phyloP scores from a whole-genome alignment of 92 coral and sea anemone genomes.

The Palythoa grandis region DNA sequence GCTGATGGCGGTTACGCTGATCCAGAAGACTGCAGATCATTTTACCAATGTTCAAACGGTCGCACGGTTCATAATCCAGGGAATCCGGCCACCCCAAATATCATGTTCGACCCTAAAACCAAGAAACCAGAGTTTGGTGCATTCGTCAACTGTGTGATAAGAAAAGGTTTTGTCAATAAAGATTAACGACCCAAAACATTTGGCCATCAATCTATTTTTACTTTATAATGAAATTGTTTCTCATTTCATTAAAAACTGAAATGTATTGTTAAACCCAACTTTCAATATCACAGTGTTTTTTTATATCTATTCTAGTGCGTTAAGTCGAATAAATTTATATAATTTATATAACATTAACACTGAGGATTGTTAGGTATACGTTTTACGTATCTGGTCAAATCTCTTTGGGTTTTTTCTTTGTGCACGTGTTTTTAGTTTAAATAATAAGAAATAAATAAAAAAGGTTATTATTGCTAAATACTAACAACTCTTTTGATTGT shows the following conservation, averaged over 20 bases:
- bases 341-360: too few species aligned
- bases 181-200: neutral
- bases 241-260: neutral
- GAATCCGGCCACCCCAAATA: neutral
- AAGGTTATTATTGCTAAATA: too few species aligned
- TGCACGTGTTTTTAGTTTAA: neutral
- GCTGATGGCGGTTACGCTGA: slow-evolving; percentile 34
- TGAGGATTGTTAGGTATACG: too few species aligned
- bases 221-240: neutral
- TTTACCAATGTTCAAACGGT: slow-evolving; percentile 26
- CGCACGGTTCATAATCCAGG: neutral
- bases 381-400: too few species aligned
- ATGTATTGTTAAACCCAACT: neutral
- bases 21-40: slow-evolving; percentile 34
- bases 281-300: neutral
- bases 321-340: too few species aligned
- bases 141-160: slow-evolving; percentile 13
- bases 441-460: too few species aligned
- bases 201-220: neutral
- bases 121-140: neutral
- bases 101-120: slow-evolving; percentile 25
- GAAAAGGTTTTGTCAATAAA: slow-evolving; percentile 29
- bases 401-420: neutral
- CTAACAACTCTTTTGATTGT: too few species aligned
- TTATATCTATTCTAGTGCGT: too few species aligned